These are phyloP conservation scores for Macrophya annulata DNA, from an alignment of 2,888 invertebrate species.

Conservation along the genomic window DNA sequence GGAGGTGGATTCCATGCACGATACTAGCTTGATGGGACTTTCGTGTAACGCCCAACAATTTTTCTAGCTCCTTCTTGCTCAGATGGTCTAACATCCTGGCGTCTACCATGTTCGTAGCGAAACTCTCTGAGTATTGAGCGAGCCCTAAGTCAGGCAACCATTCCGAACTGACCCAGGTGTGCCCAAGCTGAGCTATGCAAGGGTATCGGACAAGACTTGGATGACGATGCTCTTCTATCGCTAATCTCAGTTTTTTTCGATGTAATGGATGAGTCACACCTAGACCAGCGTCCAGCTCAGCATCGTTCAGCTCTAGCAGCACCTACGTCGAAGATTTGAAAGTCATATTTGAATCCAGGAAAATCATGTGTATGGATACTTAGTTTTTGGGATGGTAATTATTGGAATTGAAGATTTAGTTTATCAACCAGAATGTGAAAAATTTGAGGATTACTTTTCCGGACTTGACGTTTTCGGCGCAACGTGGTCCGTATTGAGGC, in stretches of 20 bases:
- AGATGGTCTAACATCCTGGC: constrained; percentile 96
- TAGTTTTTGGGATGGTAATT: background rate
- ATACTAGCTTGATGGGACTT: constrained; percentile 98
- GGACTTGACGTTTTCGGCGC: constrained; percentile 96
- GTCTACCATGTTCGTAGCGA: constrained; percentile 94
- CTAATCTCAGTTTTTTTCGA: constrained; percentile 94
- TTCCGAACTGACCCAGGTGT: constrained; percentile 96
- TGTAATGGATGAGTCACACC: constrained; percentile 97
- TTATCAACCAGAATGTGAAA: background rate
- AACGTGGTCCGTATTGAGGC: constrained; percentile 95
- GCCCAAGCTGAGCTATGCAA: constrained; percentile 92
- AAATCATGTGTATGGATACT: background rate
- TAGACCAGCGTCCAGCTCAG: constrained; percentile 94
- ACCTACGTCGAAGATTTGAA: constrained; percentile 83
- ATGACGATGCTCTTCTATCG: constrained; percentile 95
- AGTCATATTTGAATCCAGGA: constrained; percentile 11
- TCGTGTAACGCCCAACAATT: constrained; percentile 94
- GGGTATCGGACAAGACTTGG: constrained; percentile 94
- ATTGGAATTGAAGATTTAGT: background rate
- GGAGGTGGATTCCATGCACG: constrained; percentile 95
- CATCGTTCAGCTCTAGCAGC: constrained; percentile 94
- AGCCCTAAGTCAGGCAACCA: constrained; percentile 96
- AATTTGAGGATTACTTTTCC: constrained; percentile 87
- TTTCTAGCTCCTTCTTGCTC: constrained; percentile 96
- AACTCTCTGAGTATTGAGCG: constrained; percentile 93